phyloP scores from a whole-genome alignment of 2,113 vertebrate species.

The Machaerirhynchus nigripectus region DNA sequence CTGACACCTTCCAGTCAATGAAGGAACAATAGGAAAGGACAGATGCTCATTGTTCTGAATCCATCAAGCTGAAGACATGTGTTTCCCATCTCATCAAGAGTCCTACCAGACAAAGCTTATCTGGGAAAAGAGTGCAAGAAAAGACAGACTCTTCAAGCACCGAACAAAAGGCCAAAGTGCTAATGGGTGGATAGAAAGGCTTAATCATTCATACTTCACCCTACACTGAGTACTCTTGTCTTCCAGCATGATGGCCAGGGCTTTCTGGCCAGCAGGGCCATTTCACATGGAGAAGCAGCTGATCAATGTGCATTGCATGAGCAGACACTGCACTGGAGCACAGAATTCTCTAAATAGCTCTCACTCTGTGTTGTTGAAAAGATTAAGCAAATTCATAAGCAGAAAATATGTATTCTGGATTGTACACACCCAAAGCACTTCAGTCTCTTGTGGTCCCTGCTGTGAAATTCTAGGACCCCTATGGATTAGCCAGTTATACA shows the following conservation, averaged over 20 bases:
- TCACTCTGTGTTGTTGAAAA: neutral
- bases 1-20: neutral
- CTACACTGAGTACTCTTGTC: neutral
- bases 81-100: neutral
- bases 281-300: neutral
- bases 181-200: neutral
- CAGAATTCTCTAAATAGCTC: neutral
- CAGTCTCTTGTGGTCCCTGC: neutral
- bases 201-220: neutral
- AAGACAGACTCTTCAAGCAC: neutral
- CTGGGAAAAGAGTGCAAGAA: neutral
- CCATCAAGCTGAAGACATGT: neutral
- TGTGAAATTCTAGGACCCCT: neutral
- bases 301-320: neutral
- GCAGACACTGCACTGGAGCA: neutral
- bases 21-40: neutral
- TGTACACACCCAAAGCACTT: neutral
- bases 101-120: neutral
- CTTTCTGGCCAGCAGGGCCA: neutral
- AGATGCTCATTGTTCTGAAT: neutral
- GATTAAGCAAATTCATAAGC: conserved; percentile 35
- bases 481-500: neutral
- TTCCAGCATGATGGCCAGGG: neutral
- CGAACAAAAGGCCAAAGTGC: neutral
- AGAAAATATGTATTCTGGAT: conserved; percentile 17